These are phyloP conservation scores for Amphimedon queenslandica DNA, from an alignment of 37 sponge, comb jelly and placozoan species.

Conservation along the genomic window DNA sequence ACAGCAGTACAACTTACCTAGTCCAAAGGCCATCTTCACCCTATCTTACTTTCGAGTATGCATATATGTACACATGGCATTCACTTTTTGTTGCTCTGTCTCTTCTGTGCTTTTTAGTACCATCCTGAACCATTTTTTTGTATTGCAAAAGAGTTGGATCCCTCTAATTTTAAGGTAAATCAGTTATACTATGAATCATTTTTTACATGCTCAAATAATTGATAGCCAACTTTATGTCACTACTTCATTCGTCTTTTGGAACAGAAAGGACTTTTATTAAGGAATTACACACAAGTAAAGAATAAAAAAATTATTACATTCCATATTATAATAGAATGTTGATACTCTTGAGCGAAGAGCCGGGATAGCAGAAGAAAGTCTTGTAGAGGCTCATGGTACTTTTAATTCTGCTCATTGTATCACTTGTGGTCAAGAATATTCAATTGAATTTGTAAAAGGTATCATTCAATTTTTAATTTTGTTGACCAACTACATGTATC, in stretches of 20 bases:
- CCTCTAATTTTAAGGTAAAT: slow-evolving; percentile 81
- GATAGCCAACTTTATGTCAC: slow-evolving; percentile 90
- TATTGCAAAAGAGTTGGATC: slow-evolving; percentile 92
- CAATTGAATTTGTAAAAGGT: slow-evolving; percentile 81
- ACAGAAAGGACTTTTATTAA: slow-evolving; percentile 79
- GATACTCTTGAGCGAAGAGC: slow-evolving; percentile 92
- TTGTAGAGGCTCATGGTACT: slow-evolving; percentile 94
- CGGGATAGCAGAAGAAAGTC: slow-evolving; percentile 58
- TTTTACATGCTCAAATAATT: not conserved
- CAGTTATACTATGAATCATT: not conserved
- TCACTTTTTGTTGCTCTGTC: too few species aligned
- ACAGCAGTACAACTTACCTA: slow-evolving; percentile 86
- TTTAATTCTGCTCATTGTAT: slow-evolving; percentile 91
- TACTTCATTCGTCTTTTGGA: slow-evolving; percentile 85
- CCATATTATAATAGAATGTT: slow-evolving; percentile 66
- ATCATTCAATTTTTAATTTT: too few species aligned
- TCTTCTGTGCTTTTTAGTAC: not conserved
- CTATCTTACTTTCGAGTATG: slow-evolving; percentile 79
- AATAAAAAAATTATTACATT: not conserved
- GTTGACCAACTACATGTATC: too few species aligned
- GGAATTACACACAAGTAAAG: slow-evolving; percentile 89
- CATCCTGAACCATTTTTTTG: slow-evolving; percentile 86
- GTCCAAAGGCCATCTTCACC: slow-evolving; percentile 86
- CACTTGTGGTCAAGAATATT: slow-evolving; percentile 56
- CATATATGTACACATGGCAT: too few species aligned